phyloP scores from a whole-genome alignment of 1,140 invertebrate genomes.

The Popillia japonica region DNA sequence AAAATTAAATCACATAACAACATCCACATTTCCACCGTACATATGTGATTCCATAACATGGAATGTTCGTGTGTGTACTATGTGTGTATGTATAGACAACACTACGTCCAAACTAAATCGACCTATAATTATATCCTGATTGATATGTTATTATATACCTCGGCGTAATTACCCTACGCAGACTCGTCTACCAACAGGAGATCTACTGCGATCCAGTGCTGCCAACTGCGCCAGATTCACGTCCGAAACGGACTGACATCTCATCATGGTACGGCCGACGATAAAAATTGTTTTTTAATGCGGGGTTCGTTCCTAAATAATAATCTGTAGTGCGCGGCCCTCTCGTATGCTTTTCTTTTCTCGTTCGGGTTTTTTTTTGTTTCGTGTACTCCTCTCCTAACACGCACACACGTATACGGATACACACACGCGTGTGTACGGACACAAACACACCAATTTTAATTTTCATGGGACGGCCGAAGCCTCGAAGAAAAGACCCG shows the following conservation, averaged over 20 bases:
- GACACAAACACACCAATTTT: neutral
- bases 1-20: no score
- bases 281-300: conserved; percentile 56
- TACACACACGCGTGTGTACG: neutral
- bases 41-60: neutral
- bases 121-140: conserved; percentile 53
- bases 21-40: no score
- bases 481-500: conserved; percentile 48
- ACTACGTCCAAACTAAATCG: conserved; percentile 45
- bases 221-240: neutral
- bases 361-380: conserved; percentile 42
- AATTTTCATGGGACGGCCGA: conserved; percentile 29
- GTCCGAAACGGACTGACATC: neutral
- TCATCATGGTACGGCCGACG: conserved; percentile 45
- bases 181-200: conserved; percentile 27
- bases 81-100: conserved; percentile 31
- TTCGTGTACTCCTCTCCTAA: conserved; percentile 21
- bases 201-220: conserved; percentile 29
- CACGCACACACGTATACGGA: neutral
- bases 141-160: conserved; percentile 57
- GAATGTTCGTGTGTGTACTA: no score
- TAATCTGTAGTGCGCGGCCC: conserved; percentile 44
- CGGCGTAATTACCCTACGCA: conserved; percentile 47
- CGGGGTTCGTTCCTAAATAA: conserved; percentile 52
- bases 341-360: neutral